Base-by-base conservation (phyloP, 53 echinoderm and acorn worm genomes). In the Mesocentrotus franciscanus region DNA sequence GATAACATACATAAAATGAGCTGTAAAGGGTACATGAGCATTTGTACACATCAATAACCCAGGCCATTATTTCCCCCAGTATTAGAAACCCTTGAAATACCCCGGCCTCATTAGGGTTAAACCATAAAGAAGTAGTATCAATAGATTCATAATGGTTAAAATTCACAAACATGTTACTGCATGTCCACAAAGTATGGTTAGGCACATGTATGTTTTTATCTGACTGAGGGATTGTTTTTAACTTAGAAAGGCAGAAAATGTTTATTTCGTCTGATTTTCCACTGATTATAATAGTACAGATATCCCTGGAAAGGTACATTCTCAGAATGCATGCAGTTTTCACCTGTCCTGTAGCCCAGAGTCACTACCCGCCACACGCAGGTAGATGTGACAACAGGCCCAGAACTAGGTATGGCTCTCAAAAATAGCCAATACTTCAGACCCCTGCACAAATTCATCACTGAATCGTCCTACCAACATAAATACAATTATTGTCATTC, bases 361-460 rank as follows among this genome's bases (percentile, higher is more conserved):
- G 55, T 27, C 95, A 30, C 62, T 8, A 94, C 95, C 95, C 18
- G 42, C 95, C 29, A 94, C 85, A 68, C 56, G 87, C 95, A 94
- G 87, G 95, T 85, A 70, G 27, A 36, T 49, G 13, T 60, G 61
- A 79, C n/a, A 15, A 34, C 7, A 33, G 42, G 55, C 79, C 83
- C 33, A 93, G 57, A 17, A 81, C 79, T 12, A 42, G 95, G 95
- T 94, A 24, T 85, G 95, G 95, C 95, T 85, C 72, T 94, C 95
- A 94, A n/a, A 34, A 71, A 61, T 35, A 59, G 96, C 96, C 95
- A 92, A 61, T 66, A 8, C 92, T 92, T 97, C 96, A 95, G 97
- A 96, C 97, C 97, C 97, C 96, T 97, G 97, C 92, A 92, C 97
- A 97, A 96, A 60, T 60, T 94, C 95, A 94, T 94, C 95, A 94